A percentile compares a stretch with the other conserved stretches of the same genome.
Evolutionary conservation across 2,888 invertebrate species (phyloP).

Genomic region (Phalera bucephala): DNA sequence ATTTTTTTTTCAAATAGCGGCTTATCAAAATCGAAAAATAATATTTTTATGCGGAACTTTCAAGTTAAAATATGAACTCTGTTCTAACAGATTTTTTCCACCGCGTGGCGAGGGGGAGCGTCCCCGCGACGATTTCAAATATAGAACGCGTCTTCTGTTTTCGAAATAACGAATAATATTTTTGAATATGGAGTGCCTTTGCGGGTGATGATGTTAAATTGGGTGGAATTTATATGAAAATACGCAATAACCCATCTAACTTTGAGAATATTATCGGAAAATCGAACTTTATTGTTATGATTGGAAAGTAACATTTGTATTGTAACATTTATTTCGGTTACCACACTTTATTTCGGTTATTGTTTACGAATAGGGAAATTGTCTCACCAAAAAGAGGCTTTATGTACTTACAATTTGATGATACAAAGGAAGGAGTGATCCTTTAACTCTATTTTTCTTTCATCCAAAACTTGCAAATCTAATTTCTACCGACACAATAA

Average conservation of each 20-base stretch:
- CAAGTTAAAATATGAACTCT: slow-evolving; percentile 4
- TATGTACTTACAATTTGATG: no score
- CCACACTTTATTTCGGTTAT: no score
- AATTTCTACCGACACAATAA: not conserved
- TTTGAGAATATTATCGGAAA: no score
- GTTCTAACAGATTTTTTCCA: slow-evolving; percentile 35
- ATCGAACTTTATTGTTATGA: no score
- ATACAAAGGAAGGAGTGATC: no score
- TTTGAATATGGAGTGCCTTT: slow-evolving; percentile 68
- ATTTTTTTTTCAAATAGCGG: no score
- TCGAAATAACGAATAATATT: slow-evolving; percentile 58
- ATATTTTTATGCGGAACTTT: slow-evolving; percentile 19
- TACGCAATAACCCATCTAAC: no score
- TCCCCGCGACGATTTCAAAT: slow-evolving; percentile 75
- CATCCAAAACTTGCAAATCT: not conserved
- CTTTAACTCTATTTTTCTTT: not conserved
- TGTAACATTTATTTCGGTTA: no score
- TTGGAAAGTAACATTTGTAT: no score
- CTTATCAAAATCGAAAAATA: slow-evolving; percentile 1
- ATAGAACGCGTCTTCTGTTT: slow-evolving; percentile 67
- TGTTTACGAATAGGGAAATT: not conserved
- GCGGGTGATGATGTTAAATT: slow-evolving; percentile 63
- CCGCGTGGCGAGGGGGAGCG: slow-evolving; percentile 52
- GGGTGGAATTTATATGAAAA: slow-evolving; percentile 17
- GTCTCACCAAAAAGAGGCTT: not conserved